Evolutionary conservation across 2,113 vertebrate genomes (phyloP).

Genomic region (Dromiciops gliroides): DNA sequence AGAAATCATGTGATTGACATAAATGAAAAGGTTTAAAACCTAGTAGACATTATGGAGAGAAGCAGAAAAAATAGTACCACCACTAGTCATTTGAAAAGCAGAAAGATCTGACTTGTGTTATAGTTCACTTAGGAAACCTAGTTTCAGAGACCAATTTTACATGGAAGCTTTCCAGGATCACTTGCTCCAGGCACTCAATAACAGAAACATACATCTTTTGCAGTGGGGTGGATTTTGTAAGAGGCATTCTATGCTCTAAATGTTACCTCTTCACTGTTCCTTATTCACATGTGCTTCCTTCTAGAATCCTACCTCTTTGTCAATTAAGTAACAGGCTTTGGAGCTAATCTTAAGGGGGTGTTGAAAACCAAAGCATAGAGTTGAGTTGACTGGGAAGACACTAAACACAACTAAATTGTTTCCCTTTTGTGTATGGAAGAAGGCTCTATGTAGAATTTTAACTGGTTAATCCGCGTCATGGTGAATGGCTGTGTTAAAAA

Average conservation of each 20-base stretch:
- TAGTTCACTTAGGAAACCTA: constrained; percentile 37
- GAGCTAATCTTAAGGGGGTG: constrained; percentile 16
- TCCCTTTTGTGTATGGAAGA: background rate
- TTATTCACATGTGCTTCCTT: constrained; percentile 21
- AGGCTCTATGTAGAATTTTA: constrained; percentile 1
- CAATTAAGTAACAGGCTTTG: constrained; percentile 35
- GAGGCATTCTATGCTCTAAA: constrained; percentile 19
- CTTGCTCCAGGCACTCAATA: constrained; percentile 78
- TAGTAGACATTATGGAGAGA: background rate
- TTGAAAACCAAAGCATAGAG: background rate
- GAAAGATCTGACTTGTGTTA: constrained; percentile 5
- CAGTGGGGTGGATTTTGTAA: constrained; percentile 18
- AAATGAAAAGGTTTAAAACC: background rate
- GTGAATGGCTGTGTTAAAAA: constrained; percentile 11
- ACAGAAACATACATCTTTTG: constrained; percentile 65
- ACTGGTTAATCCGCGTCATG: constrained; percentile 28
- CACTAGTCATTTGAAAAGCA: background rate
- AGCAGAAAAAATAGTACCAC: background rate
- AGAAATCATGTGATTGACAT: background rate
- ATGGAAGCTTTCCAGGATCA: constrained; percentile 58
- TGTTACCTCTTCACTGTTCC: background rate
- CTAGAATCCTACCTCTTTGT: constrained; percentile 20
- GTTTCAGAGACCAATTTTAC: constrained; percentile 36
- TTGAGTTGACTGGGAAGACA: constrained; percentile 20
- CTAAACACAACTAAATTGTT: background rate